Base-by-base conservation (phyloP, 1,140 invertebrate species). In the Hermetia illucens region DNA sequence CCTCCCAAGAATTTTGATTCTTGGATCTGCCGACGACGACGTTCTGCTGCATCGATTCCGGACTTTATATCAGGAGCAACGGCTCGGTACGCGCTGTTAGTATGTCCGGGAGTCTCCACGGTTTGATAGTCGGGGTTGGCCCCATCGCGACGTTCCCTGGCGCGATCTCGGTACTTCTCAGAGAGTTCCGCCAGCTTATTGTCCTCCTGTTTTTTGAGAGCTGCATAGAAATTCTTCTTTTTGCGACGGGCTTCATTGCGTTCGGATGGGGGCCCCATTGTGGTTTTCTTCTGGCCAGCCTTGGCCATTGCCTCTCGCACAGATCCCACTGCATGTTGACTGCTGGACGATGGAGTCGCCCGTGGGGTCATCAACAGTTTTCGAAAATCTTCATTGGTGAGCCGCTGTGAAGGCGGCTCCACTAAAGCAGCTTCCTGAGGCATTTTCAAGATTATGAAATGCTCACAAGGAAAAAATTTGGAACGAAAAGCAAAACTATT, bases 1-100 rank as follows among this genome's bases (percentile, higher is more conserved):
- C 96, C 96, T 58, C 96, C 96, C 66, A 99, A 85, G 66, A 93
- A 98, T 68, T 99, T 99, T 0, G 95, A 98, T 62, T 98, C 93
- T 63, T 98, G 90, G 58, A 98, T 98, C 67, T 95, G 79, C 56
- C 96, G 88, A 22, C 90, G 74, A 27, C 94, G 70, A 31, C 91
- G 70, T 64, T 97, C 92, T n/a, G 93, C 93, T 21, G 90, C 90
- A 69, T 96, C 92, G 53, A 91, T 72, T 34, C 84, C 82, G 25
- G 87, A 88, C 58, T 95, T 94, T 6, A 89, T 57, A 66, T 96
- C 92, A 2, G 92, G 92, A 1, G 91, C 93, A 1, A 98, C 92
- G 21, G 94, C 92, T 51, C 85, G 68, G 53, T 96, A 98, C 0
- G 83, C 86, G 32, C 82, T 80, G 18, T 41, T 58, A 16, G 52